Percentiles rank a stretch among this genome's conserved stretches.
Conservation (phyloP, 2,113 vertebrate species). For the Lontra canadensis region DNA sequence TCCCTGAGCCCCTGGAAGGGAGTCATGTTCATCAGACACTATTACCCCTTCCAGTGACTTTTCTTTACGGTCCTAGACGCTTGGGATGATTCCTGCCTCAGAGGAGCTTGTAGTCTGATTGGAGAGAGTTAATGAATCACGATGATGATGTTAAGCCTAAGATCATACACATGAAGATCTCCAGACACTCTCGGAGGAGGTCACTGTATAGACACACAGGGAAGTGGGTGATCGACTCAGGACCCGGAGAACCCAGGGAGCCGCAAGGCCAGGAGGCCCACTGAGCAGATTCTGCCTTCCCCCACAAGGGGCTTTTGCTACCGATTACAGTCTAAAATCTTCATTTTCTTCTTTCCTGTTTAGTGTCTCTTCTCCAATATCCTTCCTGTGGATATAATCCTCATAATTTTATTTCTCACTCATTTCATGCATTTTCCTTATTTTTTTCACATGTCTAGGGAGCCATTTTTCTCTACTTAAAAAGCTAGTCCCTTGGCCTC, state of each 20-base stretch:
- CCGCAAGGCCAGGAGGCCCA: rapidly evolving
- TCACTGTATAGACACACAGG: neutral
- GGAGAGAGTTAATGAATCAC: neutral
- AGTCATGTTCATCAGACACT: neutral
- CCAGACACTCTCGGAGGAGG: neutral
- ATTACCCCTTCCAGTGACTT: too few relatives aligned
- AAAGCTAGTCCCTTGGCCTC: neutral
- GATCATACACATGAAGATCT: neutral
- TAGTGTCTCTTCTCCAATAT: too few relatives aligned
- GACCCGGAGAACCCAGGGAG: too few relatives aligned
- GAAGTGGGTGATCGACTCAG: neutral
- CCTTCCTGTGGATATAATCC: neutral
- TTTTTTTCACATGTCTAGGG: neutral
- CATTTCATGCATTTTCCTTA: neutral
- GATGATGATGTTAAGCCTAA: neutral
- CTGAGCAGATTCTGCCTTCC: neutral
- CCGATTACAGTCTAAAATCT: rapidly evolving
- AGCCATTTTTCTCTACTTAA: conserved; percentile 30
- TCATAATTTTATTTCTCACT: conserved; percentile 21
- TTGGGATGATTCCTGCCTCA: neutral
- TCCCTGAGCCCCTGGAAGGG: neutral
- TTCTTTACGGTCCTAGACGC: neutral
- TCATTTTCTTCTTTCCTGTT: neutral
- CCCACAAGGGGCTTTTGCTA: too few relatives aligned
- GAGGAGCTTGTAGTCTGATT: neutral